Evolutionary conservation across 2,888 invertebrate species (phyloP).

Genomic region (Mongoloraphidia duomilia): DNA sequence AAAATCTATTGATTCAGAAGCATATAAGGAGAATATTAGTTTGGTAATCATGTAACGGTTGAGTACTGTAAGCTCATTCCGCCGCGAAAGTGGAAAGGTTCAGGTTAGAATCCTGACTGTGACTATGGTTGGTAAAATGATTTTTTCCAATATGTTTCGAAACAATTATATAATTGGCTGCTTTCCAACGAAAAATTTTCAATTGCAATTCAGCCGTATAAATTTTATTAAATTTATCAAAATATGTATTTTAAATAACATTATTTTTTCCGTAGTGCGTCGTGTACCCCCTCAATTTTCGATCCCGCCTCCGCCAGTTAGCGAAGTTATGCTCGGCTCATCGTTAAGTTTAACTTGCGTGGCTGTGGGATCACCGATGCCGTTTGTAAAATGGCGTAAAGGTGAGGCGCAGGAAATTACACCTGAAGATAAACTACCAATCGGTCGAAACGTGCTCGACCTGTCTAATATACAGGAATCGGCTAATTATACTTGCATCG

Average conservation of each 20-base stretch:
- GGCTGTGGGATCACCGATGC: conserved; percentile 97
- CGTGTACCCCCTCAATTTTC: conserved; percentile 93
- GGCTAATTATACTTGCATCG: conserved; percentile 94
- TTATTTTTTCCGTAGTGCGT: conserved; percentile 54
- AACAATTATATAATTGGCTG: too few species aligned
- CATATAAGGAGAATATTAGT: too few species aligned
- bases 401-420: conserved; percentile 70
- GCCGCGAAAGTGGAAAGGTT: too few species aligned
- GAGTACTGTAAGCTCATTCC: too few species aligned
- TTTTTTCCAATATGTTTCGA: too few species aligned
- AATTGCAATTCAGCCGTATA: too few species aligned
- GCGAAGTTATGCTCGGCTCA: conserved; percentile 84
- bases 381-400: conserved; percentile 86
- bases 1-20: too few species aligned
- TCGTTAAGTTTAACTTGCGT: conserved; percentile 90
- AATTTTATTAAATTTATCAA: too few species aligned
- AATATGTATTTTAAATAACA: neutral
- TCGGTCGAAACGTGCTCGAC: conserved; percentile 75
- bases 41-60: too few species aligned
- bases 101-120: too few species aligned
- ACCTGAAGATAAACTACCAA: conserved; percentile 73
- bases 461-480: conserved; percentile 80
- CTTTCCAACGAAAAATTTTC: too few species aligned
- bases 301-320: conserved; percentile 69
- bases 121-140: too few species aligned